These are phyloP conservation scores for Brachypalpus laphriformis DNA, from an alignment of 2,888 invertebrate species.

Conservation along the genomic window DNA sequence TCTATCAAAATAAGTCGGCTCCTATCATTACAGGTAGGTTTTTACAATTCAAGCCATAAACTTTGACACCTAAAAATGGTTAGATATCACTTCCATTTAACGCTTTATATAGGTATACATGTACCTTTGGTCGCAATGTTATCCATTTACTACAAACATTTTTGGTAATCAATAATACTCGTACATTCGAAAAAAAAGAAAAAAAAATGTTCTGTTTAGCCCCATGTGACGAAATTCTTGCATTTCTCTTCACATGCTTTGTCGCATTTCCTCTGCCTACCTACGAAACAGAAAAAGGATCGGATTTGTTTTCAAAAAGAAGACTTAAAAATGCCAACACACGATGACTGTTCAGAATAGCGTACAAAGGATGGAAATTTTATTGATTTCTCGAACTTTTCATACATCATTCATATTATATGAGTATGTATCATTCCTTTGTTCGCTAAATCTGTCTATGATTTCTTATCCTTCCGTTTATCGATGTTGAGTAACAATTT, in stretches of 20 bases:
- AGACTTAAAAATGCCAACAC: background rate
- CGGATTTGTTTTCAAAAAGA: background rate
- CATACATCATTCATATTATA: background rate
- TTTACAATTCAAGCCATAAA: too few relatives aligned
- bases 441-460: conserved; percentile 6
- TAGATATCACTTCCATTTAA: too few relatives aligned
- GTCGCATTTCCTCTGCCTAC: background rate
- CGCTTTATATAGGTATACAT: too few relatives aligned
- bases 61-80: too few relatives aligned
- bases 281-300: background rate
- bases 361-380: background rate
- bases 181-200: too few relatives aligned
- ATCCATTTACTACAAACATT: too few relatives aligned
- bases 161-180: too few relatives aligned
- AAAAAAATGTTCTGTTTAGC: too few relatives aligned
- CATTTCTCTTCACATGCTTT: background rate
- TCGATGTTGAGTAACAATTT: conserved; percentile 7
- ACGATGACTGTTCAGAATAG: background rate
- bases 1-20: too few relatives aligned
- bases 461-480: background rate
- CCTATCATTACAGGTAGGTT: too few relatives aligned
- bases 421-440: background rate
- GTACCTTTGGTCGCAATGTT: too few relatives aligned
- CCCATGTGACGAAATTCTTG: too few relatives aligned
- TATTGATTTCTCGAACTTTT: background rate